Evolutionary conservation across 2,888 invertebrate genomes (phyloP), one percentile per base, ranked within the genome.

Genomic region (Tiliacea citrago): DNA sequence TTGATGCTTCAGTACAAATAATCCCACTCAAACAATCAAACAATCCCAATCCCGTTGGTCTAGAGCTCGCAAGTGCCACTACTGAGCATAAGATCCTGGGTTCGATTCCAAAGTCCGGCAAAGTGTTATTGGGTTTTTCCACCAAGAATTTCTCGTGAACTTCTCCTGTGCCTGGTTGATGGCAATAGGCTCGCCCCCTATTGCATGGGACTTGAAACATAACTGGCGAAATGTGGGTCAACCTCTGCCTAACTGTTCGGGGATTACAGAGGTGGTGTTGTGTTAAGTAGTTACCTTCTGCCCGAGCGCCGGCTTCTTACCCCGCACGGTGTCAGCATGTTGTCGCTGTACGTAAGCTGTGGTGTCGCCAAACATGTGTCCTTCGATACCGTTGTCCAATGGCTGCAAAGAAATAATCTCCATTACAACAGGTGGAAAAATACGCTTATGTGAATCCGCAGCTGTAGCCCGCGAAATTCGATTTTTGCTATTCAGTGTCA

Each of bases 301-400:
- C 13, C 96, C 96, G 0, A 96, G 91, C 1, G 91, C 85, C 0
- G 96, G 95, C 81, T 94, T 96, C 89, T 94, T 96, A 12, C 94
- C 95, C 51, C 92, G 93, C 29, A 91, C 90, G 5, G 89, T 90
- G 86, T 94, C 94, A 0, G 96, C 94, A 82, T 97, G 97, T 47
- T 96, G 94, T 8, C 97, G 92, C 88, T 97, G 97, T 2, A 97
- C 92, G 90, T 97, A 97, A 0, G 97, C 97, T 0, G 92, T 92
- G 45, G 87, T 94, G 77, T 96, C 93, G 6, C 94, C 93, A 73
- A 97, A 93, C 86, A 97, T 94, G 81, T 92, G 94, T 0, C 97
- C 97, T 74, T 97, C 95, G 78, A 97, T 95, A 9, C 97, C 97
- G 86, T 96, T 95, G 51, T 94, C 94, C 53, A 97, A 81, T 1